Evolutionary conservation across 2,797 vertebrate genomes (phyloP).

Genomic region (Melanogrammus aeglefinus): DNA sequence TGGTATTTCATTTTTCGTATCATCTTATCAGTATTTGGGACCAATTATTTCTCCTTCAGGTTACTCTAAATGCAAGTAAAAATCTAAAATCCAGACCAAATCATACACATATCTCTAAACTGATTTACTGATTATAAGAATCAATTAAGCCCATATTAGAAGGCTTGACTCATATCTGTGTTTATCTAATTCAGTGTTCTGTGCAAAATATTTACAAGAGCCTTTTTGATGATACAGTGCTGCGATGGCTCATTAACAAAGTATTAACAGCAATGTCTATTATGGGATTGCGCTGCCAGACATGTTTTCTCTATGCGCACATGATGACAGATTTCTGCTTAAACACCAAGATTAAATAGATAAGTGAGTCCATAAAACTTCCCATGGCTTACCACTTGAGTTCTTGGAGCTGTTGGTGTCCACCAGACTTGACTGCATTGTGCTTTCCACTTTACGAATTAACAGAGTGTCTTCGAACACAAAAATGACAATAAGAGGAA

Average conservation of each 20-base stretch:
- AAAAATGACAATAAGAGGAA: conserved; percentile 16
- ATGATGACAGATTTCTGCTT: not conserved
- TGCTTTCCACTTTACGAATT: conserved; percentile 88
- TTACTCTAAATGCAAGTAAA: not conserved
- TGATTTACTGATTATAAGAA: not conserved
- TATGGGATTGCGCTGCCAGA: not conserved
- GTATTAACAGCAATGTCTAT: not conserved
- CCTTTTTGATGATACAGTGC: not conserved
- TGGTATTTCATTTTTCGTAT: not conserved
- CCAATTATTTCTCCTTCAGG: not conserved
- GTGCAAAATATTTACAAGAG: not conserved
- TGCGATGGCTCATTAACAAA: not conserved
- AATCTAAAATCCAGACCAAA: too few species aligned
- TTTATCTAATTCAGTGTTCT: not conserved
- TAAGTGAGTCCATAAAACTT: not conserved
- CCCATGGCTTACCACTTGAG: conserved; percentile 87
- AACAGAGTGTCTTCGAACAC: conserved; percentile 83
- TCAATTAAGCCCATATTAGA: not conserved
- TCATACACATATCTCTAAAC: not conserved
- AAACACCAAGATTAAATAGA: conserved; percentile 21
- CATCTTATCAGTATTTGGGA: not conserved
- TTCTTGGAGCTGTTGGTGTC: conserved; percentile 96
- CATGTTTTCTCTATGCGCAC: not conserved
- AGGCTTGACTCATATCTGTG: not conserved
- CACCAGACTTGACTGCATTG: conserved; percentile 87